Conservation (phyloP, 2,797 vertebrate species). For the Trachurus trachurus region DNA sequence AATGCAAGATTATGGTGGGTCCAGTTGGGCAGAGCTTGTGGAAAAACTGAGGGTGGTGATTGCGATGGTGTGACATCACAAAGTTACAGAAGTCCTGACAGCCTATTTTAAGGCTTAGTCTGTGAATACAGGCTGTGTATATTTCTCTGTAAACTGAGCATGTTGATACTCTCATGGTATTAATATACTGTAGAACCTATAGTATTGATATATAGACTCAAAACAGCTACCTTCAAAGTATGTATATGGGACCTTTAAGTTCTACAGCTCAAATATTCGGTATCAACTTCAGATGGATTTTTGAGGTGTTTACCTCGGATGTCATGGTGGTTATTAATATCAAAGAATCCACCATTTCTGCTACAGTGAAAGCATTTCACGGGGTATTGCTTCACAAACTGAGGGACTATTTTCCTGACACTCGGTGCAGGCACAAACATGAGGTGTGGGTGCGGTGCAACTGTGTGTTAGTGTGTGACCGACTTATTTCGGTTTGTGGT, state of each 20-base stretch:
- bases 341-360: slow-evolving; percentile 20
- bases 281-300: slow-evolving; percentile 33
- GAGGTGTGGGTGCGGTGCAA: background rate
- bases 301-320: slow-evolving; percentile 7
- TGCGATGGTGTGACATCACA: no score
- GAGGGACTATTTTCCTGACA: slow-evolving; percentile 5
- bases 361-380: slow-evolving; percentile 28
- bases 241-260: background rate
- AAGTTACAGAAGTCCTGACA: no score
- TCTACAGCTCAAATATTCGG: background rate
- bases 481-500: slow-evolving; percentile 6
- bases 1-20: no score
- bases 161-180: no score
- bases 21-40: no score
- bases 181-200: no score
- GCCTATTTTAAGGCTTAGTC: no score
- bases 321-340: slow-evolving; percentile 5
- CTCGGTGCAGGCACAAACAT: background rate
- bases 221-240: no score
- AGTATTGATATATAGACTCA: no score
- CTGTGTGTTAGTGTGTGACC: slow-evolving; percentile 21
- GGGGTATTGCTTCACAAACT: background rate
- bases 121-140: no score
- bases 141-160: no score
- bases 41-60: no score